Conservation (phyloP, 2,888 invertebrate species). For the Acronicta aceris region DNA sequence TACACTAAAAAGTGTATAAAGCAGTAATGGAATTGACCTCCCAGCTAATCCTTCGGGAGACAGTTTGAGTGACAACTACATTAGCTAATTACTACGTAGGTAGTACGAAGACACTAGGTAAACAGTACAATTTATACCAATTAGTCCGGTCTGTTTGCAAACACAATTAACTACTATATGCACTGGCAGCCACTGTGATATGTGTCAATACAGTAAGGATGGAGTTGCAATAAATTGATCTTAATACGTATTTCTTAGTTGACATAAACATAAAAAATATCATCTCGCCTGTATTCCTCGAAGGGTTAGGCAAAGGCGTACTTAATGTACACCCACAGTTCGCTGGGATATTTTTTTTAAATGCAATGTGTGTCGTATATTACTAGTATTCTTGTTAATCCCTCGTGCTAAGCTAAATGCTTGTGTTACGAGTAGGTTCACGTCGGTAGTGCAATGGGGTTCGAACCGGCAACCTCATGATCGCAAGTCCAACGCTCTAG, state of each 20-base stretch:
- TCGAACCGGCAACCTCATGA: too few species aligned
- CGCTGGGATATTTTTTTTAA: too few species aligned
- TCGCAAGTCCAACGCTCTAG: too few species aligned
- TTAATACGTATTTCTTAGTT: background rate
- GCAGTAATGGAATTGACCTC: background rate
- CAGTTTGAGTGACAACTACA: slow-evolving; percentile 16
- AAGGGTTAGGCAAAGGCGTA: too few species aligned
- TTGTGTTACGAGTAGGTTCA: too few species aligned
- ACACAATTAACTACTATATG: slow-evolving; percentile 23
- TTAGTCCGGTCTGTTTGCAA: slow-evolving; percentile 24
- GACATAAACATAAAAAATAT: too few species aligned
- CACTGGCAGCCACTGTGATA: background rate
- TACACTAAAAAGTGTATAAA: background rate
- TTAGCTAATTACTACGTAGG: slow-evolving; percentile 36
- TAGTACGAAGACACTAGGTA: slow-evolving; percentile 7
- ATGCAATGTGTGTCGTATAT: too few species aligned
- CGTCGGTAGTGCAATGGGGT: too few species aligned
- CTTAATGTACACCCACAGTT: too few species aligned
- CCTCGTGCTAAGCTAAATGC: too few species aligned
- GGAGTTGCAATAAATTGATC: background rate
- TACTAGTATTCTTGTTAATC: too few species aligned
- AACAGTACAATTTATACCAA: slow-evolving; percentile 29
- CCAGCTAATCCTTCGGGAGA: background rate
- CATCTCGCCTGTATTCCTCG: too few species aligned
- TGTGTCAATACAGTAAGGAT: slow-evolving; percentile 10